Base-by-base conservation (phyloP, 2,113 vertebrate genomes). In the Engraulis encrasicolus region DNA sequence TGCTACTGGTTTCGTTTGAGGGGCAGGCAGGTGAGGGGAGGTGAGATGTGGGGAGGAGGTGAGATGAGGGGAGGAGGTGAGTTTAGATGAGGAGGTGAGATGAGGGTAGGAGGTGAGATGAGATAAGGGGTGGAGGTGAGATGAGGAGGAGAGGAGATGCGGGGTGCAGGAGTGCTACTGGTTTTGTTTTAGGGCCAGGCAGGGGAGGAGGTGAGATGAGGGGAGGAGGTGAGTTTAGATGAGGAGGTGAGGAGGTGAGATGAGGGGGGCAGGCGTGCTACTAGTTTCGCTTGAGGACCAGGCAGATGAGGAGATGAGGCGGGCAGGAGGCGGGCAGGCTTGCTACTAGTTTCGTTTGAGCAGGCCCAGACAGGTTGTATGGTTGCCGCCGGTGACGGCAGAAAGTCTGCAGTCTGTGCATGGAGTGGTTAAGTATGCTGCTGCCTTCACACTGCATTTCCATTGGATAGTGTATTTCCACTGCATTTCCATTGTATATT, bases 331-430 rank as follows among this genome's bases (percentile, higher is more conserved):
- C n/a, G n/a, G n/a, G n/a, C n/a, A n/a, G n/a, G n/a, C n/a, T n/a
- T n/a, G n/a, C n/a, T n/a, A n/a, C n/a, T n/a, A n/a, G n/a, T n/a
- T n/a, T n/a, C 50, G 27, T 20, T 37, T 81, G 50, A 11, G 15
- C 92, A 81, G 89, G 93, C 92, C 88, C 90, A 89, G 90, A 90
- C 94, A 89, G 90, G 92, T 86, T 87, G 83, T 82, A 87, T 93
- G 90, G 92, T 92, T 90, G 89, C 92, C 88, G 92, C 90, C 90
- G 91, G 93, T 94, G 91, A 90, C 88, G 89, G 91, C 54, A 5
- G 86, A 61, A 86, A 85, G 90, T 90, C 88, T 86, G 88, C 88
- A 89, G 91, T 88, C 86, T 23, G 86, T 84, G 83, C n/a, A n/a
- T n/a, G n/a, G n/a, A n/a, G n/a, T n/a, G n/a, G n/a, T n/a, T n/a